Base-by-base conservation (phyloP, 1,140 invertebrate species). In the Drosophila azteca region DNA sequence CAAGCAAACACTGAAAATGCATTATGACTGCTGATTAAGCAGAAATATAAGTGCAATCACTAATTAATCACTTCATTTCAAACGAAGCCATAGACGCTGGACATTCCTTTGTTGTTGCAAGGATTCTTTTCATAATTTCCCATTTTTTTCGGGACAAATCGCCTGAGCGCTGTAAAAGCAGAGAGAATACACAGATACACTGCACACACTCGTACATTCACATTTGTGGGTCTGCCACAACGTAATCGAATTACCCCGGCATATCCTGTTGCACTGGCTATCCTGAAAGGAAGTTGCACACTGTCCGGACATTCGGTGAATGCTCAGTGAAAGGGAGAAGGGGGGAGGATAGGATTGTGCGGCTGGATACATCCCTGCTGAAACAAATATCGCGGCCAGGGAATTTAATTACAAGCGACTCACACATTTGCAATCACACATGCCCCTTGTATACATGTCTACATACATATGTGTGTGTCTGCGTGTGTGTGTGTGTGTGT, bases 351-450 rank as follows among this genome's bases (percentile, higher is more conserved):
- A 6, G n/a, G 50, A 50, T 43, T 50, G 51, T 44, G 60, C 45
- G 54, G 29, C 29, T 7, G 29, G 8, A 31, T 9, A 24, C 57
- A 54, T 55, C 49, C 52, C 61, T 63, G 64, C 55, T 71, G 77
- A 87, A 88, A 82, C 83, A 88, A 88, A 88, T 88, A 88, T 79
- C 77, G 79, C 83, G 73, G 79, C 79, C 61, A 88, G 70, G 76
- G 84, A 88, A 88, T 88, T 88, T 88, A 88, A 88, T 88, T 88
- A 88, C 78, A 87, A 64, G 65, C 75, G 57, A 65, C 51, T 31
- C 66, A 59, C 51, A 60, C 64, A 58, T 41, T 26, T 26, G 24
- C 24, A 26, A 26, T 31, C 66, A 55, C 51, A 60, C 64, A 58
- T 41, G 55, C 26, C 50, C 22, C 35, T 9, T 7, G n/a, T n/a